These are phyloP conservation scores for Eonycteris spelaea DNA, from an alignment of 2,113 vertebrate genomes.

Conservation along the genomic window DNA sequence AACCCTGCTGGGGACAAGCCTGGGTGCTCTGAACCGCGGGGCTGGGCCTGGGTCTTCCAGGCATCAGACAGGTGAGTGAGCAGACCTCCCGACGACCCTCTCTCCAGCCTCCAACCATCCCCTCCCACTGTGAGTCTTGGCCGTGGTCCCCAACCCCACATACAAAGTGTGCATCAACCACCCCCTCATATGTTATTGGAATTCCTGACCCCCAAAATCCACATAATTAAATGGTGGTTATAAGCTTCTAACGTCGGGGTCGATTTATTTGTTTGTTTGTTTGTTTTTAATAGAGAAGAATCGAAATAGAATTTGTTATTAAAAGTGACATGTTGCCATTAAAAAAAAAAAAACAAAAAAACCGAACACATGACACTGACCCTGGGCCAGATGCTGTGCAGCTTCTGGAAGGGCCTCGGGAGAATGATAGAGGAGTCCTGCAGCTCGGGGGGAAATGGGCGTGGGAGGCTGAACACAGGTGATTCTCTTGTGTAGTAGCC, in stretches of 20 bases:
- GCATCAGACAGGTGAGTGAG: background rate
- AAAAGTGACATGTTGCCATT: background rate
- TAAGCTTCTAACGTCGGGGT: background rate
- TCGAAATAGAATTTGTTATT: background rate
- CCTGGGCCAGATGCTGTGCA: too few relatives aligned
- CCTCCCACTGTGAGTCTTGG: background rate
- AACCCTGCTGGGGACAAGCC: fast-evolving
- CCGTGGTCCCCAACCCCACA: background rate
- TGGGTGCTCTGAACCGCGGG: background rate
- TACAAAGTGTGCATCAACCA: background rate
- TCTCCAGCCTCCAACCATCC: background rate
- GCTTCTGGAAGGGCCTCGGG: too few relatives aligned
- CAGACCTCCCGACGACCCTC: background rate
- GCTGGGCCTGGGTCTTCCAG: background rate
- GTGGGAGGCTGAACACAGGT: background rate
- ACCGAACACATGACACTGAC: background rate
- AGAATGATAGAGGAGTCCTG: background rate
- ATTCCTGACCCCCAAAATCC: background rate
- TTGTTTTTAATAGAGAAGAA: background rate
- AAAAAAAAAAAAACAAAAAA: background rate
- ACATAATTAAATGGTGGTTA: background rate
- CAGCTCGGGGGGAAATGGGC: background rate
- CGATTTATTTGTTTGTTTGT: background rate
- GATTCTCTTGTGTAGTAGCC: background rate
- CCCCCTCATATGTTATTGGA: fast-evolving